Evolutionary conservation across 2,888 invertebrate species (phyloP), one percentile per base, ranked within the genome.

Genomic region (Drosophila atripex): DNA sequence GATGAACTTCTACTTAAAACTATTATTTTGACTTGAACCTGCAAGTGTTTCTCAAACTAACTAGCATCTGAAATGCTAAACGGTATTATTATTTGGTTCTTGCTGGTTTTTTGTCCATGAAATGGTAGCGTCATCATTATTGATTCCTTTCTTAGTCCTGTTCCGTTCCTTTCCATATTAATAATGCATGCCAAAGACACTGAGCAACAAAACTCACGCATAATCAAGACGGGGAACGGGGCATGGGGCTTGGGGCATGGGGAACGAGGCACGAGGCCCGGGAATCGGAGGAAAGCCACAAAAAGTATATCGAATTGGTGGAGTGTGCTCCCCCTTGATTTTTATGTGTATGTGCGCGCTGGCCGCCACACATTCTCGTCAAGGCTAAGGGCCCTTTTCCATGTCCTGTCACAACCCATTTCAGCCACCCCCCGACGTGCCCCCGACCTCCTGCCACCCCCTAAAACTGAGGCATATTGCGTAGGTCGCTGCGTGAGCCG

Each of bases 381-480:
- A 70, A 70, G 70, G 70, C 70, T 72, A 53, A 45, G 39, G 38
- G 46, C 71, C 46, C 11, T 9, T 1, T 21, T 14, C 28, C 39
- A 3, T 23, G n/a, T 46, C 61, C 71, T 57, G 53, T 50, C 53
- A 46, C 53, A 63, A 53, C 23, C 49, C 32, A 46, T 46, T 60
- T 56, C 23, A 16, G n/a, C 38, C 65, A 30, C 21, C 39, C 58
- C 39, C 61, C 11, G 12, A 14, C 28, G 49, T 43, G 41, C 41
- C 56, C 8, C 38, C 57, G 61, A 47, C 28, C 28, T 12, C 12
- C 32, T 32, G 28, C 61, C 51, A 35, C 50, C 39, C 50, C 35
- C 76, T 53, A 82, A 82, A 84, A 71, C 78, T 64, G 71, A 84
- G 86, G 85, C 85, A 80, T 86, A 84, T 84, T 84, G 84, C 84